Base-by-base conservation (phyloP, 2,113 vertebrate genomes). In the Gymnogyps californianus region DNA sequence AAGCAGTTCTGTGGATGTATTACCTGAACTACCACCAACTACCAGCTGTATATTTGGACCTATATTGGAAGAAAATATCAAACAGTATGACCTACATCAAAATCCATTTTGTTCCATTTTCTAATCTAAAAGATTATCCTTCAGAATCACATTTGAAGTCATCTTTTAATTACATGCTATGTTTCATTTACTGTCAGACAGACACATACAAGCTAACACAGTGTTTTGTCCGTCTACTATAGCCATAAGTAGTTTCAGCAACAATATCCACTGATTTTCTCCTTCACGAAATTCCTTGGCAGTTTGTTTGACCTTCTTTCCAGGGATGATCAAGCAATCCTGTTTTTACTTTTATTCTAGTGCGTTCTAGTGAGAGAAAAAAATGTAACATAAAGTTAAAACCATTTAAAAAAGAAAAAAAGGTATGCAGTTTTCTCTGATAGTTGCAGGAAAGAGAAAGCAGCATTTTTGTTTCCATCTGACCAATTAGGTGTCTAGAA, bases 401-500 rank as follows among this genome's bases (percentile, higher is more conserved):
- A 81, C 1, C 3, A 59, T 83, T 75, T 64, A 9, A 31, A 69
- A 74, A 58, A 16, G 1, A 13, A 42, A 32, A 44, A n/a, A 31
- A 55, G 0, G 1, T 22, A 38, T 17, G 4, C 4, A 12, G 5
- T 47, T 90, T 64, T 87, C 8, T 89, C 13, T 82, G 34, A 62
- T 32, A 77, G 11, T 18, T 86, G 4, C 4, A 62, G 36, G 12
- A 79, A 91, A 69, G 22, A 47, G 12, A 55, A 78, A 55, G 19
- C 1, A 1, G 1, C 2, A 13, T 38, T 83, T 83, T 72, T 58
- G 6, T 20, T 57, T 28, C 16, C 2, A 0, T 31, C 3, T 40
- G 19, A 74, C 7, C 6, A 52, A 34, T 29, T 34, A 51, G 3
- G 4, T 47, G 11, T 57, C 7, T 51, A 88, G 52, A 70, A 77